Conservation (phyloP, 2,113 vertebrate genomes). For the Pachypanchax playfairii region DNA sequence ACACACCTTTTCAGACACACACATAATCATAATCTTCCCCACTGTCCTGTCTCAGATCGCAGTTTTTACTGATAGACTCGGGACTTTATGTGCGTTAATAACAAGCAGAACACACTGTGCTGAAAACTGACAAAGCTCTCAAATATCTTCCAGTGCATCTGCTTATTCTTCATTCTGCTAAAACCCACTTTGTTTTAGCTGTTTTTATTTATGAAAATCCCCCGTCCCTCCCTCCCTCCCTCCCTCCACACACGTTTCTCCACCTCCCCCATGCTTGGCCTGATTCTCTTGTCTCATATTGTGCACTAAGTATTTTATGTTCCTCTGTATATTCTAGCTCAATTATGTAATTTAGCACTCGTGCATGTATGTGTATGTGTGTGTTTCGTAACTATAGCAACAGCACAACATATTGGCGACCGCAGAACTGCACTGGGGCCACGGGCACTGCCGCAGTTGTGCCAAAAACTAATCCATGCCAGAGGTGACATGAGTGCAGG, state of each 20-base stretch:
- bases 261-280: not conserved
- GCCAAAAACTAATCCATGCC: conserved; percentile 81
- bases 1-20: conserved; percentile 51
- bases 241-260: not conserved
- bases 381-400: conserved; percentile 79
- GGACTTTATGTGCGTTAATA: conserved; percentile 50
- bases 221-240: not conserved
- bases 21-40: conserved; percentile 45
- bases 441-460: conserved; percentile 70
- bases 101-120: conserved; percentile 50
- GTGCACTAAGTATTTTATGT: conserved; percentile 63
- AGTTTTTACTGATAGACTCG: conserved; percentile 23
- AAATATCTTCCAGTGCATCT: conserved; percentile 39
- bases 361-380: conserved; percentile 58
- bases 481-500: conserved; percentile 79
- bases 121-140: conserved; percentile 41
- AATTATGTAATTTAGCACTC: conserved; percentile 82
- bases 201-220: conserved; percentile 13
- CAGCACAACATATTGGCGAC: conserved; percentile 81
- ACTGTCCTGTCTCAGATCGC: conserved; percentile 30
- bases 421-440: conserved; percentile 74
- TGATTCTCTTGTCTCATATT: conserved; percentile 44
- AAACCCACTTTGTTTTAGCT: conserved; percentile 38
- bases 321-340: conserved; percentile 74
- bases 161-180: conserved; percentile 20